Percentiles rank a stretch among this genome's conserved stretches.
Evolutionary conservation across 2,888 invertebrate species (phyloP).

Genomic region (Stramonita haemastoma): DNA sequence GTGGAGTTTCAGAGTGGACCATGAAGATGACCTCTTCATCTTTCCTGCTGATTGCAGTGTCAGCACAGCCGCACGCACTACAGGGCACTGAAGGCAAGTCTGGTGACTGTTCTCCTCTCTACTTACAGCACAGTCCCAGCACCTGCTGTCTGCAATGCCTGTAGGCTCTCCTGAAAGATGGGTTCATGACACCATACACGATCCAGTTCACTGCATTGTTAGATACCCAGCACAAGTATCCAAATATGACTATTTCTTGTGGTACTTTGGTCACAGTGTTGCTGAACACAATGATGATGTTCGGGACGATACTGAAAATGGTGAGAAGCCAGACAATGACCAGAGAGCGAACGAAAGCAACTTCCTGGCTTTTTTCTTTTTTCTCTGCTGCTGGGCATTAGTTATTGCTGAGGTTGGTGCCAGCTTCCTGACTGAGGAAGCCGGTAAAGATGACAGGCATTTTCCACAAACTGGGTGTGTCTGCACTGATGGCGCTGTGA

Average conservation of each 20-base stretch:
- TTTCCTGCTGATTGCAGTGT: too few species aligned
- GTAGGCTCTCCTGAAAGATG: conserved; percentile 39
- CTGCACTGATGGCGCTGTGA: too few species aligned
- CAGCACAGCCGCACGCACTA: too few species aligned
- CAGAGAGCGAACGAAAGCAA: conserved; percentile 25
- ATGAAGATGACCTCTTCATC: too few species aligned
- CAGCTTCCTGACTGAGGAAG: neutral
- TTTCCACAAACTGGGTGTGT: too few species aligned
- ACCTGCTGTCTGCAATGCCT: neutral
- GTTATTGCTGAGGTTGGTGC: neutral
- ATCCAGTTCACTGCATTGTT: conserved; percentile 46
- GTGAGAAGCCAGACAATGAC: conserved; percentile 15
- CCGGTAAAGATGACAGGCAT: too few species aligned
- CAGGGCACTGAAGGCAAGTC: too few species aligned
- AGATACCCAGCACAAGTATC: conserved; percentile 20
- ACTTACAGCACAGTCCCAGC: too few species aligned
- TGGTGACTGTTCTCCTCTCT: too few species aligned
- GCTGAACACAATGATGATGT: conserved; percentile 24
- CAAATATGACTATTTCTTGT: conserved; percentile 18
- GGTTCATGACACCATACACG: conserved; percentile 47
- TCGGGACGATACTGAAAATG: conserved; percentile 16
- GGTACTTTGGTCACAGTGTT: conserved; percentile 8
- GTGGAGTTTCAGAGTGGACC: too few species aligned
- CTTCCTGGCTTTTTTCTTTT: conserved; percentile 7
- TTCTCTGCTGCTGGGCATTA: neutral